Percentiles rank a stretch among this genome's conserved stretches.
Conservation (phyloP, 2,113 vertebrate genomes). For the Bubo blakistoni region DNA sequence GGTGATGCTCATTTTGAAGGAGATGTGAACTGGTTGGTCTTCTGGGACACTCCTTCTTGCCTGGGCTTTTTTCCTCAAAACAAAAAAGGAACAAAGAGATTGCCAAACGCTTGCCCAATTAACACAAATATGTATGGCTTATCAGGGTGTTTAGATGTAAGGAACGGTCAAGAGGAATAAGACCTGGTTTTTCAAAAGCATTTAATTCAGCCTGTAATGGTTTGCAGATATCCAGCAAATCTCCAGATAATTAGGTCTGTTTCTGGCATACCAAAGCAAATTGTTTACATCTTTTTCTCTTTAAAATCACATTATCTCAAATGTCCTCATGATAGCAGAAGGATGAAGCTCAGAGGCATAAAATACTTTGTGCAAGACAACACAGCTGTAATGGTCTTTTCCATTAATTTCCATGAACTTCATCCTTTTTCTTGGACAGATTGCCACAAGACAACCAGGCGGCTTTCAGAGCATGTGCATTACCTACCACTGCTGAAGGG, state of each 20-base stretch:
- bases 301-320: conserved; percentile 19
- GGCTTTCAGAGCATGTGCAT: neutral
- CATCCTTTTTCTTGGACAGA: neutral
- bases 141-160: conserved; percentile 6
- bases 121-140: neutral
- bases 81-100: neutral
- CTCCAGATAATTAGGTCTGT: neutral
- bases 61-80: neutral
- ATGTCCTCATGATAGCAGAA: neutral
- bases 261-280: conserved; percentile 17
- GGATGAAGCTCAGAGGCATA: neutral
- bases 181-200: conserved; percentile 14
- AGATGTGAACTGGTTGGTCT: neutral
- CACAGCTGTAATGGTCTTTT: neutral
- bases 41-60: neutral
- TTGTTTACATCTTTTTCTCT: neutral
- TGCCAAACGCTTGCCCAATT: neutral
- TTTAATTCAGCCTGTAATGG: neutral
- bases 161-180: neutral
- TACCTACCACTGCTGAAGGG: neutral
- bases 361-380: neutral
- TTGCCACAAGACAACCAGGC: neutral
- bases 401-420: neutral
- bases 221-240: neutral
- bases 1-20: neutral